Evolutionary conservation across 1,140 invertebrate genomes (phyloP), one percentile per base, ranked within the genome.

Genomic region (Heliothis virescens): DNA sequence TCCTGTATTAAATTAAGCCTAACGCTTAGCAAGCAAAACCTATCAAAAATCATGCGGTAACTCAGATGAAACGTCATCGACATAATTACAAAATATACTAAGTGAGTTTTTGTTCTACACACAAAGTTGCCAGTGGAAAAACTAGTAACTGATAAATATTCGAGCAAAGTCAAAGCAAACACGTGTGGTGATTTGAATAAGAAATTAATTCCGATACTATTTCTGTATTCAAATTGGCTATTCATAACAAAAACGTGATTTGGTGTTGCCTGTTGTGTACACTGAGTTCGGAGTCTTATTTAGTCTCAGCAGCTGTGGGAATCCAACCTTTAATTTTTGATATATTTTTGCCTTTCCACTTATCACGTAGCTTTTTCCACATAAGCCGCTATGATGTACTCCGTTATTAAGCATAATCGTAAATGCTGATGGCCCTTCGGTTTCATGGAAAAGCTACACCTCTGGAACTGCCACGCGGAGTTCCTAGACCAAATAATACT

Each of bases 191-290:
- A 53, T 12, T 71, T 53, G 26, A 16, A 47, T 13, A 26, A 62
- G 29, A 29, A 29, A 29, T 9, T 63, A 7, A 71, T 52, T 71
- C 48, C 12, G 13, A n/a, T 10, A 26, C 67, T 71, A 71, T 71
- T 71, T 71, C 18, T 71, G 48, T 53, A 71, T 50, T 71, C 48
- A 53, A 71, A 52, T 53, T 71, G 12, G n/a, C 52, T 53, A 71
- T 71, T 71, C 67, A 71, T 52, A 26, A 29, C 48, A 71, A 71
- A 53, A 71, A 71, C 67, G 48, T 71, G 67, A 71, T 29, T 3
- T 62, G 55, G 55, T 67, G 47, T 67, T 41, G 34, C 16, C n/a
- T 71, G 34, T 71, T 71, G 34, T 41, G 34, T 41, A 41, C 34
- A 41, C 5, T 41, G 34, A 9, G 34, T 41, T 41, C 34, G 7